Evolutionary conservation across 2,888 invertebrate species (phyloP).

Genomic region (Cinara cedri): DNA sequence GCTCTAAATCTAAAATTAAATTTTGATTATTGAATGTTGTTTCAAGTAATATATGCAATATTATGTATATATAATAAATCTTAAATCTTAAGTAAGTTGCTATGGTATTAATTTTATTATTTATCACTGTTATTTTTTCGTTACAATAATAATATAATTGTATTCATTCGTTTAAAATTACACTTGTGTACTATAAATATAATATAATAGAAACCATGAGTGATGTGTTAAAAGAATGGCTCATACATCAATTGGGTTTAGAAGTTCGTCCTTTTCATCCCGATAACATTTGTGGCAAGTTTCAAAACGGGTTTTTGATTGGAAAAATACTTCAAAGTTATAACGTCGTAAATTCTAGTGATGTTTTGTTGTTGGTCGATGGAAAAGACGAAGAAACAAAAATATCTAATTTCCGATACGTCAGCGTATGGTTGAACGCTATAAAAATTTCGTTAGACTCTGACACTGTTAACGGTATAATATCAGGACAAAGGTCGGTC

Average conservation of each 20-base stretch:
- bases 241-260: constrained; percentile 24
- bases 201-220: constrained; percentile 1
- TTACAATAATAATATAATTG: not conserved
- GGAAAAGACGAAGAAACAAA: not conserved
- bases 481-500: not conserved
- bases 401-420: constrained; percentile 1
- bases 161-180: too few species aligned
- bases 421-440: not conserved
- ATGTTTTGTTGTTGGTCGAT: not conserved
- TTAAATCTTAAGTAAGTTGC: too few species aligned
- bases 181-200: not conserved
- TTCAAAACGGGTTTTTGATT: constrained; percentile 42
- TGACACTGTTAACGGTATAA: constrained; percentile 8
- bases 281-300: constrained; percentile 8
- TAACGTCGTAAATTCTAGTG: not conserved
- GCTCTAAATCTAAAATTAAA: too few species aligned
- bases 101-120: too few species aligned
- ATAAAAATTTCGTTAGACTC: constrained; percentile 12
- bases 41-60: too few species aligned
- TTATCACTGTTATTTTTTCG: not conserved
- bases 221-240: constrained; percentile 39
- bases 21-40: too few species aligned
- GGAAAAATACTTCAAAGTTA: constrained; percentile 36
- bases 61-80: too few species aligned
- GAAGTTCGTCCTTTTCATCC: constrained; percentile 9